Evolutionary conservation across 2,888 invertebrate genomes (phyloP).

Genomic region (Macrosoma leucophasiata): DNA sequence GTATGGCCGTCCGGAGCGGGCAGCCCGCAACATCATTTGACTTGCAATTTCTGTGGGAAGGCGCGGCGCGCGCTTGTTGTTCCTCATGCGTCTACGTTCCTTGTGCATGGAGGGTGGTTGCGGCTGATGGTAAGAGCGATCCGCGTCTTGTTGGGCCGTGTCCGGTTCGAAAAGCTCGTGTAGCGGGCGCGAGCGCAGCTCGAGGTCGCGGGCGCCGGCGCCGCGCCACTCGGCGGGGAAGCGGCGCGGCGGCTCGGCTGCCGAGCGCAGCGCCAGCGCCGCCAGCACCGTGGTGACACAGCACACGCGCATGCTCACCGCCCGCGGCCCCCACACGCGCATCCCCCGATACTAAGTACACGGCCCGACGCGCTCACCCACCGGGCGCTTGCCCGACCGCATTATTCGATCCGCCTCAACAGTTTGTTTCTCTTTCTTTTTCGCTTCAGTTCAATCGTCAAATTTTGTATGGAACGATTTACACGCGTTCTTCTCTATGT

Average conservation of each 20-base stretch:
- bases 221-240: slow-evolving; percentile 50
- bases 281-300: slow-evolving; percentile 59
- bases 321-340: slow-evolving; percentile 53
- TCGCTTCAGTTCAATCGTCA: slow-evolving; percentile 30
- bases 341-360: slow-evolving; percentile 62
- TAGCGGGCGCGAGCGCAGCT: slow-evolving; percentile 47
- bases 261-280: slow-evolving; percentile 60
- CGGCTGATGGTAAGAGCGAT: slow-evolving; percentile 35
- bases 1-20: slow-evolving; percentile 85
- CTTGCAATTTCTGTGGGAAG: slow-evolving; percentile 78
- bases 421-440: slow-evolving; percentile 26
- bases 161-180: slow-evolving; percentile 62
- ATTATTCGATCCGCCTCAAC: slow-evolving; percentile 43
- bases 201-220: slow-evolving; percentile 41
- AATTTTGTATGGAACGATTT: slow-evolving; percentile 2
- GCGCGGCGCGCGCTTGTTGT: slow-evolving; percentile 55
- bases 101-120: slow-evolving; percentile 49
- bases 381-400: slow-evolving; percentile 63
- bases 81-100: slow-evolving; percentile 42
- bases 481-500: too few species aligned
- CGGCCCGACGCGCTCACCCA: slow-evolving; percentile 46
- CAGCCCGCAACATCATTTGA: slow-evolving; percentile 86
- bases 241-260: slow-evolving; percentile 55
- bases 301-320: slow-evolving; percentile 62
- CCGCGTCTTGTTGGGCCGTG: slow-evolving; percentile 33